A percentile compares a stretch with the other conserved stretches of the same genome.
Conservation (phyloP, 1,140 invertebrate genomes). For the Heterodera carotae region DNA sequence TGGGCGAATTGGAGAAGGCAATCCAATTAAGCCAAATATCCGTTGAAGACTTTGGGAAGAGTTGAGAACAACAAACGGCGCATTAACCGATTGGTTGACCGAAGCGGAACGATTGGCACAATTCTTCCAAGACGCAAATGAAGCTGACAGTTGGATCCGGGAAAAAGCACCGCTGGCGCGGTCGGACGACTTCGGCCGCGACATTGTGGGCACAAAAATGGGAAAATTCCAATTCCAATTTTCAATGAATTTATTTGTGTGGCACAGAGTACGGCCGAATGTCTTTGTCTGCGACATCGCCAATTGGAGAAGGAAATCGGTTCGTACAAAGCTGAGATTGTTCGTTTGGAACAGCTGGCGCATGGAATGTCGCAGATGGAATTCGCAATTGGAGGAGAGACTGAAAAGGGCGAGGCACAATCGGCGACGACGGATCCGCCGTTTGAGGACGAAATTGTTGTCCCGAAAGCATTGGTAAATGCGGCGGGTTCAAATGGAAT, state of each 20-base stretch:
- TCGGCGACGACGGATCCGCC: slow-evolving; percentile 66
- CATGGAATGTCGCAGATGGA: slow-evolving; percentile 74
- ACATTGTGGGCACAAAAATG: slow-evolving; percentile 71
- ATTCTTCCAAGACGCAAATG: slow-evolving; percentile 75
- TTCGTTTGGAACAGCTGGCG: slow-evolving; percentile 81
- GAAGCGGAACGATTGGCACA: slow-evolving; percentile 82
- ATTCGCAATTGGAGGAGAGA: slow-evolving; percentile 73
- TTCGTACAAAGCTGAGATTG: slow-evolving; percentile 85
- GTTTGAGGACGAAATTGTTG: slow-evolving; percentile 77
- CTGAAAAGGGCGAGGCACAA: slow-evolving; percentile 43
- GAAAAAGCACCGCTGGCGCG: slow-evolving; percentile 84
- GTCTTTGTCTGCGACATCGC: slow-evolving; percentile 72
- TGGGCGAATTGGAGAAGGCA: background rate
- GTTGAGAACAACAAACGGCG: slow-evolving; percentile 77
- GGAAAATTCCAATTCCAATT: background rate
- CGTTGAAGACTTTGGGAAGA: slow-evolving; percentile 73
- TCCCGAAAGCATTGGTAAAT: slow-evolving; percentile 78
- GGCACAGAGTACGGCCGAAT: slow-evolving; percentile 75
- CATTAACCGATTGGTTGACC: slow-evolving; percentile 81
- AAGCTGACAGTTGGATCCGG: slow-evolving; percentile 91
- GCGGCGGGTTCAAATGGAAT: background rate
- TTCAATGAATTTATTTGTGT: background rate
- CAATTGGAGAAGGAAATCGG: slow-evolving; percentile 86
- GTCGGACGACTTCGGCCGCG: slow-evolving; percentile 83
- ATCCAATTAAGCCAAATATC: background rate